Percentiles rank a stretch among this genome's conserved stretches.
phyloP scores from a whole-genome alignment of 1,140 invertebrate species.

The Drosophila cardini region DNA sequence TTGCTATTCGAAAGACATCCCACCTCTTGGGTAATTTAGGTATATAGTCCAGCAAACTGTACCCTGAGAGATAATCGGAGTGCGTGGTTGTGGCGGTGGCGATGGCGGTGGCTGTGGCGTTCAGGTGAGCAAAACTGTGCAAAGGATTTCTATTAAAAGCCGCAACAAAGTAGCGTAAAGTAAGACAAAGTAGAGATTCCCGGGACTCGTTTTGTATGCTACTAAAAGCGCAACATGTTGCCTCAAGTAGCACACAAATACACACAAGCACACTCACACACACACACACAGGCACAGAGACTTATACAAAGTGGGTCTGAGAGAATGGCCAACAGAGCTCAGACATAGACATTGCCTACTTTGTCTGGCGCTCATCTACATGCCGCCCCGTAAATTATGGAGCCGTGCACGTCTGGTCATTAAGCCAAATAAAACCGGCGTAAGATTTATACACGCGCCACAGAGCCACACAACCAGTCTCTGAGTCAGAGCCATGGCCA shows the following conservation, averaged over 20 bases:
- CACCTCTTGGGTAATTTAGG: constrained; percentile 3
- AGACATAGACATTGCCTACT: constrained; percentile 73
- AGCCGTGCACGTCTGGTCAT: constrained; percentile 84
- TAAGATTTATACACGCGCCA: constrained; percentile 82
- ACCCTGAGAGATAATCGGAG: constrained; percentile 59
- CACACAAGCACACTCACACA: constrained; percentile 21
- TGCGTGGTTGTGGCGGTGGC: constrained; percentile 14
- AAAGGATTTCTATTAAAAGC: constrained; percentile 82
- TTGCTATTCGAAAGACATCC: neutral
- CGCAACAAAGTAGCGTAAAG: constrained; percentile 80
- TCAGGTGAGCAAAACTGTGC: constrained; percentile 56
- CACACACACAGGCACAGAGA: neutral
- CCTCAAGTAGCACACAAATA: constrained; percentile 65
- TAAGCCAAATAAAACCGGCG: constrained; percentile 84
- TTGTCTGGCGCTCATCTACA: constrained; percentile 79
- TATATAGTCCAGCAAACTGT: constrained; percentile 3
- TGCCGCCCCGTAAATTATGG: constrained; percentile 79
- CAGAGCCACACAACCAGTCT: constrained; percentile 34
- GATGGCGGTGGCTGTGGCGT: neutral
- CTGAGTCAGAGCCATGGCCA: constrained; percentile 14
- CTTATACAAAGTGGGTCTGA: neutral
- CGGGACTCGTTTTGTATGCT: neutral
- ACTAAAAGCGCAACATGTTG: constrained; percentile 83
- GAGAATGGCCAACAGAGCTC: constrained; percentile 42
- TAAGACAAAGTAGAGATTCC: constrained; percentile 75